These are phyloP conservation scores for Meloidogyne exigua DNA, from an alignment of 1,140 invertebrate genomes.

Conservation along the genomic window DNA sequence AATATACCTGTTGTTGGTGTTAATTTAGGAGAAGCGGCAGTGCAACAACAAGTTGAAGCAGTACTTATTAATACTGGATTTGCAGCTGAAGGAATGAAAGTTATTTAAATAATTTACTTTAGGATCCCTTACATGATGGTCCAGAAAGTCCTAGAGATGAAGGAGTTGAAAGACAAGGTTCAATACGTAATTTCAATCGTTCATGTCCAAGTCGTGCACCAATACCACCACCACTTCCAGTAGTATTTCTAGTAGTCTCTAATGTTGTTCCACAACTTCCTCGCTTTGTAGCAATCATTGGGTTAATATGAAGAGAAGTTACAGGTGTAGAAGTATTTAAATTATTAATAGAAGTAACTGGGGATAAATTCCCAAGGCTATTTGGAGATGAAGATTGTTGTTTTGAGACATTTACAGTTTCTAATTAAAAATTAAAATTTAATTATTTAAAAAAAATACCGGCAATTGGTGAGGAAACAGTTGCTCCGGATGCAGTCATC, in stretches of 20 bases:
- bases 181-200: slow-evolving; percentile 41
- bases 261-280: slow-evolving; percentile 15
- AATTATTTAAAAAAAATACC: not conserved
- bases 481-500: slow-evolving; percentile 40
- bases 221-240: not conserved
- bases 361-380: not conserved
- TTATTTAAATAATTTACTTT: not conserved
- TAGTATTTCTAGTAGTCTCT: not conserved
- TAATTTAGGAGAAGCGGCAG: not conserved
- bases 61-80: slow-evolving; percentile 3
- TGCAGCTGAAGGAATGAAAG: not conserved
- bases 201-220: slow-evolving; percentile 13
- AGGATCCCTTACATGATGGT: not conserved
- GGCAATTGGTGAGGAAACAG: not conserved
- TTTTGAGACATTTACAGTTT: not conserved
- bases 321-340: not conserved
- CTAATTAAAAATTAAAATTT: not conserved
- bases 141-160: slow-evolving; percentile 36
- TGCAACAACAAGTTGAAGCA: not conserved
- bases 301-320: slow-evolving; percentile 24
- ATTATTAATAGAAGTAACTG: not conserved
- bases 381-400: not conserved
- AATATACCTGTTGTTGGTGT: not conserved
- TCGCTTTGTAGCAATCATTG: slow-evolving; percentile 10
- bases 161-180: slow-evolving; percentile 49